Conservation (phyloP, 2,113 vertebrate species). For the Cheirogaleus medius region DNA sequence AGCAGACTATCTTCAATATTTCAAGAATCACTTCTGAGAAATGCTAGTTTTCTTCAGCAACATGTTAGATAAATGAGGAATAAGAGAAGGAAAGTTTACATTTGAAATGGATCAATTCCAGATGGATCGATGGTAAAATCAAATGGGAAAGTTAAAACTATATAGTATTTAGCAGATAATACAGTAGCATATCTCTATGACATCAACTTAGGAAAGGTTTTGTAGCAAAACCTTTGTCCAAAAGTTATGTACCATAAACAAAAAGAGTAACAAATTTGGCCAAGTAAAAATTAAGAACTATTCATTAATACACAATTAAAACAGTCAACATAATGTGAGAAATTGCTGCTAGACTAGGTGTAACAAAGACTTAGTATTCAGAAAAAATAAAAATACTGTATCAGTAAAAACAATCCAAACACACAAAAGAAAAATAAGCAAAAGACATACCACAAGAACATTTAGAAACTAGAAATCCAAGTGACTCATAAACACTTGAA, state of each 20-base stretch:
- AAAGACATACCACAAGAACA: neutral
- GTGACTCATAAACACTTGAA: neutral
- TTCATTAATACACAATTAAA: neutral
- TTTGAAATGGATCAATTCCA: neutral
- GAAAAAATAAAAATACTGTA: neutral
- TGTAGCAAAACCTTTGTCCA: neutral
- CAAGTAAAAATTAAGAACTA: neutral
- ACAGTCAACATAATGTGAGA: neutral
- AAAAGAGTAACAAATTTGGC: neutral
- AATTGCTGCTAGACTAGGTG: neutral
- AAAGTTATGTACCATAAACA: neutral
- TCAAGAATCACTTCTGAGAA: neutral
- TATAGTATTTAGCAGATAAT: neutral
- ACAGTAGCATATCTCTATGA: neutral
- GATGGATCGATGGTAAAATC: neutral
- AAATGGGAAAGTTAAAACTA: neutral
- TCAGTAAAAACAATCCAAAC: neutral
- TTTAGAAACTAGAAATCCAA: neutral
- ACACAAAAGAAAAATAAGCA: neutral
- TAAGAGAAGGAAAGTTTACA: neutral
- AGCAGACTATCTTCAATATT: neutral
- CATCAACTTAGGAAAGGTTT: neutral
- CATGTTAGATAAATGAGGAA: neutral
- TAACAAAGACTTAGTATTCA: neutral
- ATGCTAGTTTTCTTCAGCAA: neutral